Evolutionary conservation across 2,888 invertebrate species (phyloP).

Genomic region (Himalopsyche anomala): DNA sequence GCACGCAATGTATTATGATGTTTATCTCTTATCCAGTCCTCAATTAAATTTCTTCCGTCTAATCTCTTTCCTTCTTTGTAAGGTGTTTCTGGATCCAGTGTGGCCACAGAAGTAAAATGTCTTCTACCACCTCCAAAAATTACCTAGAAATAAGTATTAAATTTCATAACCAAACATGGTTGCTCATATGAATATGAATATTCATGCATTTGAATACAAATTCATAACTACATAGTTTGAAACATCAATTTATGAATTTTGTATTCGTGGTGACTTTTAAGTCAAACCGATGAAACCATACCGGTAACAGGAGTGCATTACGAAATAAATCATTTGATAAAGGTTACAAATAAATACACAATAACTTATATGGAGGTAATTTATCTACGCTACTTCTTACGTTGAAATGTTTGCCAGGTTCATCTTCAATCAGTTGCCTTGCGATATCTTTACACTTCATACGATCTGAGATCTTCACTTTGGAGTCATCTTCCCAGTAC

Average conservation of each 20-base stretch:
- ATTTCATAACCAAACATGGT: background rate
- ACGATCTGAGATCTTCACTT: conserved; percentile 77
- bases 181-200: background rate
- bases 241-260: no score
- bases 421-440: conserved; percentile 80
- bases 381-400: conserved; percentile 68
- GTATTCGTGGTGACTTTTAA: no score
- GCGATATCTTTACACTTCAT: conserved; percentile 81
- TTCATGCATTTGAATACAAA: no score
- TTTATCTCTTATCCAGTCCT: conserved; percentile 81
- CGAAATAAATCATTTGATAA: background rate
- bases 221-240: no score
- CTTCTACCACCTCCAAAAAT: conserved; percentile 81
- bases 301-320: background rate
- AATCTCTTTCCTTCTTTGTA: conserved; percentile 78
- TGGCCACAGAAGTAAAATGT: conserved; percentile 80
- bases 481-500: conserved; percentile 82
- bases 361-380: no score
- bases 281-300: no score
- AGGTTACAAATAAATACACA: no score
- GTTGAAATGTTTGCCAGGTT: conserved; percentile 80
- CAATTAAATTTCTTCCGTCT: conserved; percentile 81
- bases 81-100: conserved; percentile 77
- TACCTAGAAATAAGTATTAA: conserved; percentile 73
- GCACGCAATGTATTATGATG: conserved; percentile 75